A percentile compares a stretch with the other conserved stretches of the same genome.
These are phyloP conservation scores for Halichondria panicea DNA, from an alignment of 37 sponge, comb jelly and placozoan species.

Conservation along the genomic window DNA sequence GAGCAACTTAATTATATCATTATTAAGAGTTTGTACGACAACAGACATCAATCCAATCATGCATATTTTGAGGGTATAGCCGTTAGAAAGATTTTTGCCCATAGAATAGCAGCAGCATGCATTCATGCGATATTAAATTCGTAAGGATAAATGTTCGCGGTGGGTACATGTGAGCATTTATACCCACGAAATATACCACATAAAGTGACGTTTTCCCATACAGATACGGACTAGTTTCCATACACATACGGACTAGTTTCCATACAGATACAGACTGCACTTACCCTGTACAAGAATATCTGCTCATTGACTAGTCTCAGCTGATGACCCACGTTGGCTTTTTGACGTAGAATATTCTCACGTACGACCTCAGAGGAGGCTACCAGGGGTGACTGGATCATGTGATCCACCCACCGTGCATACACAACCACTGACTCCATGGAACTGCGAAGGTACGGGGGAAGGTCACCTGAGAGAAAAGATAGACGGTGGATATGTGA, in stretches of 20 bases:
- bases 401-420: constrained; percentile 41
- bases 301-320: constrained; percentile 48
- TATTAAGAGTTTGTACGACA: too few relatives aligned
- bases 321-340: constrained; percentile 19
- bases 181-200: not conserved
- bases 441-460: constrained; percentile 40
- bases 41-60: too few relatives aligned
- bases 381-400: not conserved
- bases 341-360: constrained; percentile 29
- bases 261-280: not conserved
- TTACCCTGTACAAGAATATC: constrained; percentile 40
- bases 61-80: too few relatives aligned
- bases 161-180: too few relatives aligned
- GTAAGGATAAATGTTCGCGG: too few relatives aligned
- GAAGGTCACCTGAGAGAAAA: constrained; percentile 41
- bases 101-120: not conserved
- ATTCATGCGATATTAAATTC: too few relatives aligned
- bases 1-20: too few relatives aligned
- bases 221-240: not conserved
- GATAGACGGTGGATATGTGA: constrained; percentile 13
- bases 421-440: constrained; percentile 21
- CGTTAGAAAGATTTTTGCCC: too few relatives aligned
- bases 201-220: not conserved
- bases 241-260: not conserved
- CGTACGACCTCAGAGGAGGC: not conserved